Percentiles rank a stretch among this genome's conserved stretches.
These are phyloP conservation scores for Entelurus aequoreus DNA, from an alignment of 2,113 vertebrate species.

Conservation along the genomic window DNA sequence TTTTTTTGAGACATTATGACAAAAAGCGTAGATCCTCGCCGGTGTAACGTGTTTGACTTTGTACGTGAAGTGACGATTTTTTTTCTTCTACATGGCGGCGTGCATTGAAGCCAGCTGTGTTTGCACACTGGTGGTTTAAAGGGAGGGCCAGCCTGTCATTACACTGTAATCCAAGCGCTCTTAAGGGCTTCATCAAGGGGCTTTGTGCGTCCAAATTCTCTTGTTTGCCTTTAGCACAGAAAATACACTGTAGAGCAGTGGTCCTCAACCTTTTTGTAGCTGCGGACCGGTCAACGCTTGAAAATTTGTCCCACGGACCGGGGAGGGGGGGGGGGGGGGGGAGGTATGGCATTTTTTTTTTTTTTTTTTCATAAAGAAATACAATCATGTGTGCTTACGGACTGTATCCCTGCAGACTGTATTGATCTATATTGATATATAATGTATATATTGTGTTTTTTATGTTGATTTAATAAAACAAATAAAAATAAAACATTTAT, in stretches of 20 bases:
- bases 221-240: constrained; percentile 18
- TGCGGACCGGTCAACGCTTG: no score
- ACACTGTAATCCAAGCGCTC: constrained; percentile 13
- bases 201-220: constrained; percentile 40
- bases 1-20: constrained; percentile 48
- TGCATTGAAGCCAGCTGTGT: constrained; percentile 61
- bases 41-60: constrained; percentile 36
- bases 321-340: no score
- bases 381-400: no score
- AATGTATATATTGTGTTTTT: no score
- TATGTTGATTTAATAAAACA: no score
- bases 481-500: no score
- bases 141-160: constrained; percentile 54
- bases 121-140: constrained; percentile 48
- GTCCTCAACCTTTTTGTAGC: no score
- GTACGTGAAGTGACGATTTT: constrained; percentile 16
- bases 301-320: no score
- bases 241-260: constrained; percentile 13
- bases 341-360: no score
- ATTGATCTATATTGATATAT: no score
- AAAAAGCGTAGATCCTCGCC: constrained; percentile 30
- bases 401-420: no score
- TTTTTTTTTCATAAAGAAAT: no score
- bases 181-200: constrained; percentile 40
- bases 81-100: constrained; percentile 8